Conservation (phyloP, 2,113 vertebrate genomes). For the Egretta garzetta region DNA sequence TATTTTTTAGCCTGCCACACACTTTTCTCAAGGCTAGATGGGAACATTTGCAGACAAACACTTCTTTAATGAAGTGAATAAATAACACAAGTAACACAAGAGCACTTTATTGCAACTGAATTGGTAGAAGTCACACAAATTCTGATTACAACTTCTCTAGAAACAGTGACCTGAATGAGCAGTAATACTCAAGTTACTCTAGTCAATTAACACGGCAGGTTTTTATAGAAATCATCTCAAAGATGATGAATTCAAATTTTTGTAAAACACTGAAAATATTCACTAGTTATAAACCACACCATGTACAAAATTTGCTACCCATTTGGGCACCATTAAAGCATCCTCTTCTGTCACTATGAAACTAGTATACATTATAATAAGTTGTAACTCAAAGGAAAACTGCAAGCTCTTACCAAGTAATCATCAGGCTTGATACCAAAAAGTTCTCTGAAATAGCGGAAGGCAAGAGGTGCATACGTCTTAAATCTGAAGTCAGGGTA, state of each 20-base stretch:
- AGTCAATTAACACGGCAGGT: constrained; percentile 24
- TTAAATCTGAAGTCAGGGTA: constrained; percentile 99
- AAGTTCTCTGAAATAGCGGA: constrained; percentile 98
- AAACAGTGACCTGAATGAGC: constrained; percentile 42
- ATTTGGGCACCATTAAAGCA: background rate
- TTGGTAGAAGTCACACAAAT: constrained; percentile 42
- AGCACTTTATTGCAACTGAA: constrained; percentile 39
- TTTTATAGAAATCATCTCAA: background rate
- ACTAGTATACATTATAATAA: background rate
- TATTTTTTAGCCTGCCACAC: background rate
- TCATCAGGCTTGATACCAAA: constrained; percentile 98
- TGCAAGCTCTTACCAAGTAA: constrained; percentile 89
- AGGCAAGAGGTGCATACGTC: constrained; percentile 95
- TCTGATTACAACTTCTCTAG: constrained; percentile 58
- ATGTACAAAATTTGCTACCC: background rate
- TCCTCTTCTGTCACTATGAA: background rate
- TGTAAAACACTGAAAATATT: background rate
- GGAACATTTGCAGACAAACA: background rate
- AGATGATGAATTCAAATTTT: background rate
- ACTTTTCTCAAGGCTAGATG: background rate
- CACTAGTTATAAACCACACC: background rate
- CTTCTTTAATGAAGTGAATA: background rate
- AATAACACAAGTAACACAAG: constrained; percentile 31
- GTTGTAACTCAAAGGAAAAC: constrained; percentile 46
- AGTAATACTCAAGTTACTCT: constrained; percentile 26